phyloP scores from a whole-genome alignment of 1,140 invertebrate species.

The Aphaenogaster floridana region DNA sequence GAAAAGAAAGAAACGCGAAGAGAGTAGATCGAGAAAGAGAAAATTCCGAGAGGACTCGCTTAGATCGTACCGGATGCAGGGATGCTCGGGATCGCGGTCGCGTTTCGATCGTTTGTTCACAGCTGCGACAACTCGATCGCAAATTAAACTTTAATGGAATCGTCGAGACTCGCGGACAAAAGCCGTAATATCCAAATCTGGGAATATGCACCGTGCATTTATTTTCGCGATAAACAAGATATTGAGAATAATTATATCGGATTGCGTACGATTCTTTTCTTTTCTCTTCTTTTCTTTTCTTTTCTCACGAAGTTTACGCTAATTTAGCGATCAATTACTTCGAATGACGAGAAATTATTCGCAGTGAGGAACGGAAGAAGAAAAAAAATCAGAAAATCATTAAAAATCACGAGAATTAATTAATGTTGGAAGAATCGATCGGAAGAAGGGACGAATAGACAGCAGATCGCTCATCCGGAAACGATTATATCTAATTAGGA shows the following conservation, averaged over 20 bases:
- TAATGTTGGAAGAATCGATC: not conserved
- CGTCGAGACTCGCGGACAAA: not conserved
- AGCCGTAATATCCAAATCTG: not conserved
- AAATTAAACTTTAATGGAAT: constrained; percentile 25
- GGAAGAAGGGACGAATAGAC: not conserved
- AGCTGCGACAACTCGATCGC: not conserved
- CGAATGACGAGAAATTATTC: not conserved
- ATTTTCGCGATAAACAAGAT: not conserved
- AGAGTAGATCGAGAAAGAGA: constrained; percentile 20
- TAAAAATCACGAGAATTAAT: not conserved
- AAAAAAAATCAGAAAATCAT: not conserved
- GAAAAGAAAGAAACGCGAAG: not conserved
- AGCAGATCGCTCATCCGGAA: not conserved
- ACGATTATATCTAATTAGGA: constrained; percentile 10
- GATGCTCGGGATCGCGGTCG: constrained; percentile 25
- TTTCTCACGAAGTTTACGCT: not conserved
- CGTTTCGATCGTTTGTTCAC: constrained; percentile 13
- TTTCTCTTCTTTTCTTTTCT: not conserved
- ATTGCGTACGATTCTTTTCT: not conserved
- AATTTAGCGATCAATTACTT: not conserved
- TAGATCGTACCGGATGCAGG: constrained; percentile 39
- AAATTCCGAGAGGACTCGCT: constrained; percentile 2
- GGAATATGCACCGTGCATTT: not conserved
- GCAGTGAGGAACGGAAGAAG: not conserved
- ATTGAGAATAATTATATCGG: not conserved